A percentile compares a stretch with the other conserved stretches of the same genome.
Evolutionary conservation across 2,797 vertebrate genomes (phyloP).

Genomic region (Sebastes oblongus): DNA sequence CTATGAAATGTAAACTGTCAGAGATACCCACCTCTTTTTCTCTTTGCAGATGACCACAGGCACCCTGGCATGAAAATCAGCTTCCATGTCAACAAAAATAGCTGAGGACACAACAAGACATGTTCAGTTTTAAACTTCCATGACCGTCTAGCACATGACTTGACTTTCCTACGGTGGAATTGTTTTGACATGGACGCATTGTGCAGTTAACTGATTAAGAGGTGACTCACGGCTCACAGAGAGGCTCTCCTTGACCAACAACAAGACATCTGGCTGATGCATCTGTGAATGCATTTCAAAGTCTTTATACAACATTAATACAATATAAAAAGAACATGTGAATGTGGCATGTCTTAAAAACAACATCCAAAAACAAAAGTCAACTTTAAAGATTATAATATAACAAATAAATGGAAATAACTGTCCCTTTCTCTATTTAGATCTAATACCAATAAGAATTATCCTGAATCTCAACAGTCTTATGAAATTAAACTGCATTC

Average conservation of each 20-base stretch:
- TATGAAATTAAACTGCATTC: not conserved
- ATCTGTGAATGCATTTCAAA: constrained; percentile 86
- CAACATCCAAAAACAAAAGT: not conserved
- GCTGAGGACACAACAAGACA: constrained; percentile 73
- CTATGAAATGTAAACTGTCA: not conserved
- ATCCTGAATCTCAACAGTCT: not conserved
- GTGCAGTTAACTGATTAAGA: not conserved
- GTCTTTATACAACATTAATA: constrained; percentile 55
- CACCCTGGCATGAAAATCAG: constrained; percentile 93
- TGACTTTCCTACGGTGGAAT: not conserved
- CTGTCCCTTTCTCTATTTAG: not conserved
- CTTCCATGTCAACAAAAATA: constrained; percentile 88
- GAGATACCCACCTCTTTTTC: constrained; percentile 85
- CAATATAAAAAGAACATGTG: constrained; percentile 16
- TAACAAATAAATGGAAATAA: not conserved
- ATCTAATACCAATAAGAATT: not conserved
- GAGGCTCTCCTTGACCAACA: constrained; percentile 91
- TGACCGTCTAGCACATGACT: not conserved
- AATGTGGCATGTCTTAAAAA: constrained; percentile 11
- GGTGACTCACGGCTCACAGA: constrained; percentile 88
- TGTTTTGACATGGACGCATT: not conserved
- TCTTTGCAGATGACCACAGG: constrained; percentile 95
- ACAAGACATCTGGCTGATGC: constrained; percentile 94
- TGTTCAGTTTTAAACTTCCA: not conserved
- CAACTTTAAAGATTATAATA: not conserved